Percentiles rank a stretch among this genome's conserved stretches.
Evolutionary conservation across 2,113 vertebrate genomes (phyloP).

Genomic region (Ploceus nigricollis): DNA sequence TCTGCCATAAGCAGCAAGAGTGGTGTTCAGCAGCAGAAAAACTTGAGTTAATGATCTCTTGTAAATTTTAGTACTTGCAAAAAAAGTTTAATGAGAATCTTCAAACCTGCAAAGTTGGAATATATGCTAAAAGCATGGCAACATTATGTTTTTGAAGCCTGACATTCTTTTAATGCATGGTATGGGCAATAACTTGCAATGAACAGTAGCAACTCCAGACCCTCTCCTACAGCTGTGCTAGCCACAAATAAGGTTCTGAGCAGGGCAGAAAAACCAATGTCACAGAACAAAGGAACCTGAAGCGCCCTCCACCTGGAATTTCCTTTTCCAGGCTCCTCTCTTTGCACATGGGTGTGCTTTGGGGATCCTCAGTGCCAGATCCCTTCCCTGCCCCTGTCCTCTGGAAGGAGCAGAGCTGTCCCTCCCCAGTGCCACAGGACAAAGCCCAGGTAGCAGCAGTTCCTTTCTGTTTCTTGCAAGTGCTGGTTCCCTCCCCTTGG

Average conservation of each 20-base stretch:
- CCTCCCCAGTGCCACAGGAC: accelerated
- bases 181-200: background rate
- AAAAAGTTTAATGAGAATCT: background rate
- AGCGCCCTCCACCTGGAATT: background rate
- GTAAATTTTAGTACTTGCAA: background rate
- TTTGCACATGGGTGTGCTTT: background rate
- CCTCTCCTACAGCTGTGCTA: background rate
- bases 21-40: background rate
- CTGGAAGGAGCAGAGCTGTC: background rate
- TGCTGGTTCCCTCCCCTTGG: background rate
- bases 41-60: background rate
- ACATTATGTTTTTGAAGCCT: background rate
- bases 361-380: background rate
- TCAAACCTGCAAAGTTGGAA: background rate
- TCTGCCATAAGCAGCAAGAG: background rate
- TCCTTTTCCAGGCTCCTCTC: background rate
- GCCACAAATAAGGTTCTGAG: background rate
- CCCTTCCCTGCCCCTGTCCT: background rate
- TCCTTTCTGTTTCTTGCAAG: background rate
- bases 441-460: background rate
- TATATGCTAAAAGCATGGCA: background rate
- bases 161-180: background rate
- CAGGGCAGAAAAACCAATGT: background rate
- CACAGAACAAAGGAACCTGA: background rate
- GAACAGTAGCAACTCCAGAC: background rate